Base-by-base conservation (phyloP, 1,140 invertebrate species). In the Nomia melanderi region DNA sequence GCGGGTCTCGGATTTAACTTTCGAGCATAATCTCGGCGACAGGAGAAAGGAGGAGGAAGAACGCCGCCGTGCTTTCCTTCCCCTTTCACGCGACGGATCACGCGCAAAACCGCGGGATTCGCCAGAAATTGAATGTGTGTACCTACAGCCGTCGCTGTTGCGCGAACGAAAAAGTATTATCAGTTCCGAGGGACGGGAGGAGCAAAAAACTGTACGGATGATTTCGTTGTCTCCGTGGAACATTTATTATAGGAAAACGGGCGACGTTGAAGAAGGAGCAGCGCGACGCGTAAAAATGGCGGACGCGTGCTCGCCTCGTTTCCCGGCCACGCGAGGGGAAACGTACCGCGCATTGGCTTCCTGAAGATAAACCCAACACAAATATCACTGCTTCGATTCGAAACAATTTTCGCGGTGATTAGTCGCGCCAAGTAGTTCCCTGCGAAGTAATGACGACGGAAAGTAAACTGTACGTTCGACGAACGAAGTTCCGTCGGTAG, bases 11-110 rank as follows among this genome's bases (percentile, higher is more conserved):
- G 23, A 39, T 57, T 56, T 63, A 56, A 44, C 44, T 75, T 79
- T 63, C 56, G 44, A 73, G 44, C 53, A 62, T 33, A 41, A 79
- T 63, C 23, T 57, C 39, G 63, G 8, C 54, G 62, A 70, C 44
- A 27, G 29, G 23, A 2, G 31, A 50, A 39, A 29, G 27, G 11
- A 44, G 2, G 9, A 4, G 29, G 56, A 57, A 53, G 47, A 23
- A 12, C 17, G 23, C 29, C 12, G 23, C 20, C 4, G 50, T n/a
- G 44, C 2, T 12, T 12, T 60, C 62, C 6, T n/a, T 36, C 17
- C 17, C 9, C 12, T 25, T 14, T 17, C 7, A 1, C 17, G 14
- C 6, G n/a, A 57, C 31, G 50, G 27, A 72, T 72, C 29, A 20
- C 29, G 11, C 39, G 25, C 59, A 12, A 59, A 54, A 44, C 23